Evolutionary conservation across 1,140 invertebrate genomes (phyloP).

Genomic region (Oreohelix idahoensis): DNA sequence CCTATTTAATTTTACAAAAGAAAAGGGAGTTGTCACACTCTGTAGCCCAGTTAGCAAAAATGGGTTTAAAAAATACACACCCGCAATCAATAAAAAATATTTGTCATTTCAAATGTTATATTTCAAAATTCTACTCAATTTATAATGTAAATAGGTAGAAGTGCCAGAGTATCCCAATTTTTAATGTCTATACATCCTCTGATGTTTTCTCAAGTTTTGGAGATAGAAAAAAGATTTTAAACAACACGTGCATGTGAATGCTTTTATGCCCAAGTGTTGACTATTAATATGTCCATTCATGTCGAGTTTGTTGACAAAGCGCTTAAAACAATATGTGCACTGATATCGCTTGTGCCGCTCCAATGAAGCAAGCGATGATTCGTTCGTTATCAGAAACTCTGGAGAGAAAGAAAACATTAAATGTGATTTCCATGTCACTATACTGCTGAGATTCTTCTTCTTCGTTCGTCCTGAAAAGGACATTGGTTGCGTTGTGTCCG

Average conservation of each 20-base stretch:
- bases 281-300: conserved; percentile 43
- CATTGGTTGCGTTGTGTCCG: too few relatives aligned
- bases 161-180: too few relatives aligned
- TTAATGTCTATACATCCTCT: conserved; percentile 12
- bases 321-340: conserved; percentile 28
- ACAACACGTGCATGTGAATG: conserved; percentile 39
- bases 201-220: conserved; percentile 38
- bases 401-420: not conserved
- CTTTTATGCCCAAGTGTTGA: conserved; percentile 43
- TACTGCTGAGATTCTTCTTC: not conserved
- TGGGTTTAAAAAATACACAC: too few relatives aligned
- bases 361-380: not conserved
- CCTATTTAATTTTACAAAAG: too few relatives aligned
- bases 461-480: too few relatives aligned
- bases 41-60: too few relatives aligned
- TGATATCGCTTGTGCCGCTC: conserved; percentile 34
- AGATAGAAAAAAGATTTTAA: conserved; percentile 38
- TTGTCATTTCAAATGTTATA: too few relatives aligned
- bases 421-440: not conserved
- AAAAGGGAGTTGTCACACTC: too few relatives aligned
- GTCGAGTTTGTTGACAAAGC: conserved; percentile 29
- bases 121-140: too few relatives aligned
- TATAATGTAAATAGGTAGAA: too few relatives aligned
- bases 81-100: too few relatives aligned
- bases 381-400: not conserved